Percentiles rank a stretch among this genome's conserved stretches.
phyloP scores from a whole-genome alignment of 2,113 vertebrate genomes.

The Stegostoma tigrinum region DNA sequence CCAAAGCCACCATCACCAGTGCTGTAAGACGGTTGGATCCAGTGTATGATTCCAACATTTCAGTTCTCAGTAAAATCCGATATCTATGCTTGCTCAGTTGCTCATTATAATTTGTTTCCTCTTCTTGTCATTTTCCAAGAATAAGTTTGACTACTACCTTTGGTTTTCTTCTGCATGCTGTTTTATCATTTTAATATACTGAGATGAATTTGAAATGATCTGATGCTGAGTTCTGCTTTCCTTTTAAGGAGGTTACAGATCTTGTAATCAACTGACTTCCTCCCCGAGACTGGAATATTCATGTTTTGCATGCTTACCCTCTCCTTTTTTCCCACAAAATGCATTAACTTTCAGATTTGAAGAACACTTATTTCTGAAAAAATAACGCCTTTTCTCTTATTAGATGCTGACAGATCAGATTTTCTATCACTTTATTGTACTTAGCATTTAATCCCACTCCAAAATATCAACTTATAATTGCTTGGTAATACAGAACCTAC shows the following conservation, averaged over 20 bases:
- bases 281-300: not conserved
- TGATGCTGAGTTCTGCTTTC: not conserved
- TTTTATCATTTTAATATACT: not conserved
- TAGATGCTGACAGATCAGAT: not conserved
- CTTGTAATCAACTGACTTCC: not conserved
- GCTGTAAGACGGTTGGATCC: not conserved
- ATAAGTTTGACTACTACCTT: no score
- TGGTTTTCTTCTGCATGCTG: no score
- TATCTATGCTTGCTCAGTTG: no score
- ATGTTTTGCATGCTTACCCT: not conserved
- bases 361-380: not conserved
- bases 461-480: not conserved
- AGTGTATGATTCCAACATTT: not conserved
- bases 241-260: not conserved
- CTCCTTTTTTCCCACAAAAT: not conserved
- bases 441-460: not conserved
- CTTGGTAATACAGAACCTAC: no score
- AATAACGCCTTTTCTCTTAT: not conserved
- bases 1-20: not conserved
- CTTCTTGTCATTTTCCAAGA: no score
- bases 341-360: not conserved
- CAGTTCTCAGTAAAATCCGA: no score
- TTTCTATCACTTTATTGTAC: not conserved
- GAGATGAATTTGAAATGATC: not conserved
- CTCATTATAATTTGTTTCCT: no score